phyloP scores from a whole-genome alignment of 2,113 vertebrate species.

The Mellivora capensis region DNA sequence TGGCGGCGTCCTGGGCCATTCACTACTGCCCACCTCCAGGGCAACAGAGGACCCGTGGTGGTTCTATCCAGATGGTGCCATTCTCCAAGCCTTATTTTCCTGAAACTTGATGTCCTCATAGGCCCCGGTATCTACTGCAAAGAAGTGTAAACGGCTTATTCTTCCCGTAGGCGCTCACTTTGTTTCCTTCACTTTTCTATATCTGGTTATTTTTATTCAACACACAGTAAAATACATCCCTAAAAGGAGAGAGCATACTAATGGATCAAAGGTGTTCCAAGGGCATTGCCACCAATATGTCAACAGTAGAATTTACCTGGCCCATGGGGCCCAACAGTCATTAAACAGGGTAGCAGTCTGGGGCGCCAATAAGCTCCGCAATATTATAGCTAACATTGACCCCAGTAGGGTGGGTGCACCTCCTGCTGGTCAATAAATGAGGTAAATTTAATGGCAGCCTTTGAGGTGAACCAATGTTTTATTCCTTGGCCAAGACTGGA shows the following conservation, averaged over 20 bases:
- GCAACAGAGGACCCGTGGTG: background rate
- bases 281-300: constrained; percentile 60
- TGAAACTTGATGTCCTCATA: background rate
- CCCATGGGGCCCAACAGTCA: constrained; percentile 41
- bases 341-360: constrained; percentile 40
- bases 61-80: background rate
- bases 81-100: background rate
- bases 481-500: constrained; percentile 19
- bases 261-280: constrained; percentile 56
- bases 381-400: constrained; percentile 25
- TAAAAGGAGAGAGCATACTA: constrained; percentile 19
- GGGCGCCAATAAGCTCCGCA: background rate
- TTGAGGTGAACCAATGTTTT: constrained; percentile 60
- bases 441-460: constrained; percentile 64
- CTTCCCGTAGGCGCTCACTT: constrained; percentile 30
- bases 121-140: background rate
- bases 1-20: background rate
- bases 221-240: constrained; percentile 58
- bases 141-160: constrained; percentile 32
- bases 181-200: constrained; percentile 14
- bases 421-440: constrained; percentile 70
- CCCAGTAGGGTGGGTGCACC: constrained; percentile 42
- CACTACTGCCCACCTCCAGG: background rate
- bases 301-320: constrained; percentile 64
- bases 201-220: constrained; percentile 66